phyloP scores from a whole-genome alignment of 1,140 invertebrate species.

The Eubasilissa regina region DNA sequence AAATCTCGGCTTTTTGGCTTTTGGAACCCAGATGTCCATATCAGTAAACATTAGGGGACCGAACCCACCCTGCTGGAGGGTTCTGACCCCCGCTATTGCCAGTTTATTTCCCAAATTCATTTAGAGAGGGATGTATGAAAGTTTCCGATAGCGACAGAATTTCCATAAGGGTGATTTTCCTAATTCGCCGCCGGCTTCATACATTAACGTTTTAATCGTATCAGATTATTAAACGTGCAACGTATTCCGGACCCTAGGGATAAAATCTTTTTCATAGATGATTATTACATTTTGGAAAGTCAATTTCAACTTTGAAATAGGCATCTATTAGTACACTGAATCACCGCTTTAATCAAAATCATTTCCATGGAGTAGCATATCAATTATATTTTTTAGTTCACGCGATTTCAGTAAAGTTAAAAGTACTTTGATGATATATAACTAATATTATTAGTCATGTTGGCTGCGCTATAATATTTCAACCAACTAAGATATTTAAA shows the following conservation, averaged over 20 bases:
- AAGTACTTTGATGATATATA: too few species aligned
- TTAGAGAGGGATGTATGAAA: background rate
- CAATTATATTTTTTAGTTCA: too few species aligned
- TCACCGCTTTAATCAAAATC: too few species aligned
- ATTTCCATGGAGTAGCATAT: too few species aligned
- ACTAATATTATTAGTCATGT: too few species aligned
- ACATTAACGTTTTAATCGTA: slow-evolving; percentile 9
- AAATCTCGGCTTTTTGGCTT: slow-evolving; percentile 6
- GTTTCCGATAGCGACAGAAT: background rate
- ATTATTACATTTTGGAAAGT: too few species aligned
- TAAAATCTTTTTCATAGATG: background rate
- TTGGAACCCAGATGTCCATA: background rate
- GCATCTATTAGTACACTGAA: too few species aligned
- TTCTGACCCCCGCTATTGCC: background rate
- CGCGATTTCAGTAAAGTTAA: too few species aligned
- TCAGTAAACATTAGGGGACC: slow-evolving; percentile 11
- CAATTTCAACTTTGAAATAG: too few species aligned
- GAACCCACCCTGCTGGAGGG: slow-evolving; percentile 2
- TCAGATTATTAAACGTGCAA: background rate
- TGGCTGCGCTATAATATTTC: too few species aligned
- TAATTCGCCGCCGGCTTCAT: background rate
- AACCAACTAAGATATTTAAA: too few species aligned
- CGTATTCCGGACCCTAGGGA: background rate
- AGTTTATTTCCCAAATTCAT: slow-evolving; percentile 11
- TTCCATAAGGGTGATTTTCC: slow-evolving; percentile 1